Evolutionary conservation across 2,797 vertebrate species (phyloP), one percentile per base, ranked within the genome.

Genomic region (Pangasius larnaudii): DNA sequence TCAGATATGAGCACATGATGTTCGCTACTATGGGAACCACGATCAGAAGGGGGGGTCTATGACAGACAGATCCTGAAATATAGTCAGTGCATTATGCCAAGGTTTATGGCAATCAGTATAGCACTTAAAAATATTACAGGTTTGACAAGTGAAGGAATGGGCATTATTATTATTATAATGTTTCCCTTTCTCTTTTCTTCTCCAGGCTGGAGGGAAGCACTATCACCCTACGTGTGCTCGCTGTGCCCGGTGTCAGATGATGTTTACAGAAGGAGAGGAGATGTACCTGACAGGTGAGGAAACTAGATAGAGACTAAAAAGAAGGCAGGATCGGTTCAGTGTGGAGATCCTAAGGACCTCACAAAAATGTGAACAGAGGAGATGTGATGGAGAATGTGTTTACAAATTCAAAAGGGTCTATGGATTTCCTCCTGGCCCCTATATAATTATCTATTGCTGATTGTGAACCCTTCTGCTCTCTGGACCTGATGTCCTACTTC

Each of bases 241-340:
- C 61, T 99, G 99, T 92, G 96, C 97, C 65, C 97, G 98, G 92
- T 99, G 99, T 94, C 98, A 98, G 94, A 95, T 97, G 94, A 99
- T 98, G 98, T 99, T 99, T 95, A 97, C 97, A 0, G 99, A 99
- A 93, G 99, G 99, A 74, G 98, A 99, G 93, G 99, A 99, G 95
- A 99, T 99, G 98, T 99, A 99, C 92, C 97, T 99, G 91, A 98
- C 98, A 96, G 99, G 99, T 99, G 94, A 93, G 94, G 69, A 78
- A 30, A 49, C 61, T 42, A 65, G 51, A 80, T 61, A 81, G 13
- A 5, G 1, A 75, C 3, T 51, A 67, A 39, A 39, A 7, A 8
- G 18, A 19, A 58, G 59, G 65, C 22, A 71, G 13, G 80, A 56
- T 72, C 59, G 51, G 27, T 58, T 86, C 30, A 74, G 33, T 14